Evolutionary conservation across 2,113 vertebrate species (phyloP).

Genomic region (Chunga burmeisteri): DNA sequence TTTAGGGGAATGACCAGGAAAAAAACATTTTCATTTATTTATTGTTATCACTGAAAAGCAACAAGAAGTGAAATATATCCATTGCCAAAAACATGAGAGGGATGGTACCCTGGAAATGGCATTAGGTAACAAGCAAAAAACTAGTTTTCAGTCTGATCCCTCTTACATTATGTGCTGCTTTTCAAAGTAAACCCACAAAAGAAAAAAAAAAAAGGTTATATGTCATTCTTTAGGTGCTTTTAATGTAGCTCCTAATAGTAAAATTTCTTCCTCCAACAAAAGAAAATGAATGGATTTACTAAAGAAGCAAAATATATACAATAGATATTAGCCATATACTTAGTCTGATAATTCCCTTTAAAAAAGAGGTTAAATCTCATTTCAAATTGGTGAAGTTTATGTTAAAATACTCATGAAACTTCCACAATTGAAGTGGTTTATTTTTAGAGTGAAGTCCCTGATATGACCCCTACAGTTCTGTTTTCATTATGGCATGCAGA

Average conservation of each 20-base stretch:
- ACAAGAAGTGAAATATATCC: conserved; percentile 14
- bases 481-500: not conserved
- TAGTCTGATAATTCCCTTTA: not conserved
- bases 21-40: conserved; percentile 27
- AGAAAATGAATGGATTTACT: not conserved
- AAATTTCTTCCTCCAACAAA: not conserved
- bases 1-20: not conserved
- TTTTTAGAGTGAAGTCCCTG: not conserved
- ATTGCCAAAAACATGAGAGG: not conserved
- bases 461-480: not conserved
- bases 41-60: not conserved
- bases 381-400: not conserved
- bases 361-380: not conserved
- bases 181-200: not conserved
- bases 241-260: not conserved
- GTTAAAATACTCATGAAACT: not conserved
- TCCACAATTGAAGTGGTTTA: not conserved
- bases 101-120: not conserved
- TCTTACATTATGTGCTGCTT: not conserved
- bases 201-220: not conserved
- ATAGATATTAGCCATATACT: not conserved
- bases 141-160: not conserved
- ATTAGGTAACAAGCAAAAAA: not conserved
- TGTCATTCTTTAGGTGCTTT: not conserved
- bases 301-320: not conserved